A percentile compares a stretch with the other conserved stretches of the same genome.
Conservation (phyloP, 2,888 invertebrate genomes). For the Dryomyza anilis region DNA sequence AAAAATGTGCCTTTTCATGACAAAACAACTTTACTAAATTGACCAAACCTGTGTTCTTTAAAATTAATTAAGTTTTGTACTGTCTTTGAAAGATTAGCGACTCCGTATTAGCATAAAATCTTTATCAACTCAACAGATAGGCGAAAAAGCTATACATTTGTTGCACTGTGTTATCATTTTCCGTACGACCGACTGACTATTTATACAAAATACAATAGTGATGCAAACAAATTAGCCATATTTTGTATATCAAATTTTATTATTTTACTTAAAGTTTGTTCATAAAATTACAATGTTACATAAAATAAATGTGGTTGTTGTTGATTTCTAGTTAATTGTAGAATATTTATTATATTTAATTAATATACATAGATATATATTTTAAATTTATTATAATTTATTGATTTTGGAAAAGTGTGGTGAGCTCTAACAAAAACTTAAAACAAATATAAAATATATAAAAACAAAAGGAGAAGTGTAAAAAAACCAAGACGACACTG, state of each 20-base stretch:
- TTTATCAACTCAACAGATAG: no score
- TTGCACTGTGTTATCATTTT: no score
- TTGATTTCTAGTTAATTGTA: background rate
- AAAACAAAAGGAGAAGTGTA: no score
- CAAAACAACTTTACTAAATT: no score
- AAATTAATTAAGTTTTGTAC: no score
- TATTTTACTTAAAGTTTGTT: conserved; percentile 17
- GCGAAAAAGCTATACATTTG: no score
- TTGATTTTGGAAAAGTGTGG: background rate
- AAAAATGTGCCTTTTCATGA: no score
- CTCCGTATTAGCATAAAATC: no score
- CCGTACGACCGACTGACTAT: background rate
- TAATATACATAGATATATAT: conserved; percentile 1
- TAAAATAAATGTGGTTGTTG: conserved; percentile 15
- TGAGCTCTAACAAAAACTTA: background rate
- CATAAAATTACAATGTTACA: conserved; percentile 25
- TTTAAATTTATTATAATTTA: background rate
- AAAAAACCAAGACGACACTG: no score
- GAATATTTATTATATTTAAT: conserved; percentile 6
- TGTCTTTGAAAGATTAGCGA: no score
- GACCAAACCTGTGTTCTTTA: no score
- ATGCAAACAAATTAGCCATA: background rate
- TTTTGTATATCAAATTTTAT: conserved; percentile 21
- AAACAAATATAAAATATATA: background rate
- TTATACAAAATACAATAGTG: background rate